Conservation (phyloP, 1,140 invertebrate species). For the Rhynchophorus ferrugineus region DNA sequence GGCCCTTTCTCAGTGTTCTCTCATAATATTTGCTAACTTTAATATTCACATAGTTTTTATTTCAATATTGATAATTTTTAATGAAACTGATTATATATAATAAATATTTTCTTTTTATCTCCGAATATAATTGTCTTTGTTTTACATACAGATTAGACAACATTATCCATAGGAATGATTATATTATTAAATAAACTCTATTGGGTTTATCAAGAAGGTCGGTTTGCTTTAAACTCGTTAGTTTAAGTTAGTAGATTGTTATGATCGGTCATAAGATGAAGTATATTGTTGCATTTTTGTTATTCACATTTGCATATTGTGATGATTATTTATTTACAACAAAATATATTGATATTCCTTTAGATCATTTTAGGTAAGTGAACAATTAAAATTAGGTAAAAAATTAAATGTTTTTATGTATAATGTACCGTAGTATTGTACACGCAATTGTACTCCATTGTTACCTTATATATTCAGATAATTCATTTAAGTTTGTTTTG, state of each 20-base stretch:
- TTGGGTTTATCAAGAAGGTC: constrained; percentile 4
- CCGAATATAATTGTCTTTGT: not conserved
- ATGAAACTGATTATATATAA: not conserved
- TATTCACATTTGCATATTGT: not conserved
- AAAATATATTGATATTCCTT: constrained; percentile 49
- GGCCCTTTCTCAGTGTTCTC: too few relatives aligned
- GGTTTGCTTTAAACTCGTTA: not conserved
- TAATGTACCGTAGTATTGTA: constrained; percentile 4
- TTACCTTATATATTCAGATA: too few relatives aligned
- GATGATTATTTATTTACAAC: constrained; percentile 44
- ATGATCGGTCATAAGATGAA: not conserved
- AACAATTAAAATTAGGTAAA: not conserved
- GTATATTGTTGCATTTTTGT: not conserved
- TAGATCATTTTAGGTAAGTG: constrained; percentile 50
- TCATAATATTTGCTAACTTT: too few relatives aligned
- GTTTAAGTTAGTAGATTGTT: not conserved
- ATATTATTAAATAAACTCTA: not conserved
- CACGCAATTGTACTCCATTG: too few relatives aligned
- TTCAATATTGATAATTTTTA: not conserved
- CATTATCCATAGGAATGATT: not conserved
- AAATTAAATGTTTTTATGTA: not conserved
- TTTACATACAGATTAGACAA: not conserved
- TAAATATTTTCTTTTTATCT: too few relatives aligned
- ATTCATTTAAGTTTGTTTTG: too few relatives aligned
- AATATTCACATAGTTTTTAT: constrained; percentile 1